These are phyloP conservation scores for Dioctria rufipes DNA, from an alignment of 2,888 invertebrate genomes.

Conservation along the genomic window DNA sequence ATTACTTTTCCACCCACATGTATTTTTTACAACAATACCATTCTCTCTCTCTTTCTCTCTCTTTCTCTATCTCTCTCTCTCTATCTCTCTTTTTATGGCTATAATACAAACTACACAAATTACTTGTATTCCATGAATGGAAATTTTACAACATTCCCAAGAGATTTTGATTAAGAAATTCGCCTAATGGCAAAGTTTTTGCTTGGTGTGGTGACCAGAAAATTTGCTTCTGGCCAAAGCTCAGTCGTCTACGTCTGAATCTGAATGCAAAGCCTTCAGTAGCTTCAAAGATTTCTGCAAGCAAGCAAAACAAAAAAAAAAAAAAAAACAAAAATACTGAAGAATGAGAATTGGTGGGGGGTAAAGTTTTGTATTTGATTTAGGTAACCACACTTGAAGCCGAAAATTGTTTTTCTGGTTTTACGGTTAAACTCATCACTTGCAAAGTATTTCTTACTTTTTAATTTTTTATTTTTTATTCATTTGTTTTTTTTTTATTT, in stretches of 20 bases:
- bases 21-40: no score
- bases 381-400: slow-evolving; percentile 42
- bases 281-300: slow-evolving; percentile 4
- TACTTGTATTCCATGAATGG: slow-evolving; percentile 23
- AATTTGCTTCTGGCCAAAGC: neutral
- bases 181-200: slow-evolving; percentile 26
- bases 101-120: no score
- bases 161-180: slow-evolving; percentile 39
- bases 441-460: neutral
- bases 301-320: no score
- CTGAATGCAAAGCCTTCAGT: slow-evolving; percentile 26
- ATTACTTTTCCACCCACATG: no score
- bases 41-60: no score
- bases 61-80: no score
- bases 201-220: neutral
- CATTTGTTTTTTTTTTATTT: no score
- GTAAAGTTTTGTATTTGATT: slow-evolving; percentile 46
- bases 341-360: slow-evolving; percentile 2
- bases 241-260: no score
- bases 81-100: no score
- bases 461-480: no score
- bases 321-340: no score
- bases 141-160: neutral
- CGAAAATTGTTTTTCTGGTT: slow-evolving; percentile 43
- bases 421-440: slow-evolving; percentile 11